Conservation (phyloP, 2,888 invertebrate genomes). For the Coelopa pilipes region DNA sequence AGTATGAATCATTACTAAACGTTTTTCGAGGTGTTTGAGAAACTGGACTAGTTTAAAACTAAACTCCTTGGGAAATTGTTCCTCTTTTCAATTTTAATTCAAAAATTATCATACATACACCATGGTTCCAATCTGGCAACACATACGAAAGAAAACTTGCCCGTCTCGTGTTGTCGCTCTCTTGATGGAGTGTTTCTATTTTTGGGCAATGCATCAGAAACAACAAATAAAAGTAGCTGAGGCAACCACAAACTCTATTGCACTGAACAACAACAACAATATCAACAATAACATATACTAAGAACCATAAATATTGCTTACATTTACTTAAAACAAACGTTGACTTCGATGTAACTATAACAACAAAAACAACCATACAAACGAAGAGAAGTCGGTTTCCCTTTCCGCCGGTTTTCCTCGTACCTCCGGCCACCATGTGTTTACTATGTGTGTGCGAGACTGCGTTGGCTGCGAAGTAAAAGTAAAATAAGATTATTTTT, state of each 20-base stretch:
- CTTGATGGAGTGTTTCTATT: conserved; percentile 21
- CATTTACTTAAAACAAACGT: conserved; percentile 13
- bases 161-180: not conserved
- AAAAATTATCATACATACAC: too few relatives aligned
- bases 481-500: conserved; percentile 14
- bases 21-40: too few relatives aligned
- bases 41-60: too few relatives aligned
- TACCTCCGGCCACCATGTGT: not conserved
- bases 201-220: conserved; percentile 8
- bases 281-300: not conserved
- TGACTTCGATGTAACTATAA: conserved; percentile 12
- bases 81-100: too few relatives aligned
- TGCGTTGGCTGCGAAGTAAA: not conserved
- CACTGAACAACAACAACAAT: conserved; percentile 6
- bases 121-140: not conserved
- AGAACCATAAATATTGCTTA: conserved; percentile 10
- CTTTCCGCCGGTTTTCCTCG: not conserved
- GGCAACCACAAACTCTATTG: not conserved
- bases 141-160: not conserved
- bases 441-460: not conserved
- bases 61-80: too few relatives aligned
- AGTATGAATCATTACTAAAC: too few relatives aligned
- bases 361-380: conserved; percentile 7
- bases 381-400: too few relatives aligned
- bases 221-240: not conserved